Conservation (phyloP, 2,888 invertebrate genomes). For the Phyto melanocephala region DNA sequence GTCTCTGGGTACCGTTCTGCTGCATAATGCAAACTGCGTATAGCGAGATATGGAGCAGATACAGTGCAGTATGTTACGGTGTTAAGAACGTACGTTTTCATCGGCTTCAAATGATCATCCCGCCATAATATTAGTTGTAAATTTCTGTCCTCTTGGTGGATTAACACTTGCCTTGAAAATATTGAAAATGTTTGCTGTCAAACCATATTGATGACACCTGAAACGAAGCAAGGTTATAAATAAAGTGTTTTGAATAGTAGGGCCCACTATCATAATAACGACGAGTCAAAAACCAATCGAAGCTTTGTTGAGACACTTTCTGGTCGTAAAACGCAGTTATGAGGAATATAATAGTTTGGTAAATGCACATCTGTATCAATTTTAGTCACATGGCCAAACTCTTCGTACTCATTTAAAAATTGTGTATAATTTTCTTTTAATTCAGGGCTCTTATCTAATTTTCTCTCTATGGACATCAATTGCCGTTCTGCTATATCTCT, state of each 20-base stretch:
- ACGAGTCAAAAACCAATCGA: slow-evolving; percentile 60
- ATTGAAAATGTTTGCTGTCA: slow-evolving; percentile 41
- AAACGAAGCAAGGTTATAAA: slow-evolving; percentile 44
- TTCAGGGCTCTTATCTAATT: slow-evolving; percentile 30
- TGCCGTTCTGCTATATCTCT: slow-evolving; percentile 45
- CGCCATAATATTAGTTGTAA: slow-evolving; percentile 40
- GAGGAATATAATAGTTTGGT: slow-evolving; percentile 54
- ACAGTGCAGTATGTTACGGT: slow-evolving; percentile 34
- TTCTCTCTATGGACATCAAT: slow-evolving; percentile 55
- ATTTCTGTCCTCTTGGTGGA: slow-evolving; percentile 16
- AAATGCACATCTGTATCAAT: background rate
- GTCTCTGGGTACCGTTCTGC: slow-evolving; percentile 6
- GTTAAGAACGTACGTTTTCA: slow-evolving; percentile 8
- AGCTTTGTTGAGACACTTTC: slow-evolving; percentile 46
- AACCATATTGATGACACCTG: slow-evolving; percentile 39
- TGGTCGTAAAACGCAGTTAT: slow-evolving; percentile 56
- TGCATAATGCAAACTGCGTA: slow-evolving; percentile 31
- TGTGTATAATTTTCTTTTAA: slow-evolving; percentile 35
- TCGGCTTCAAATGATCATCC: background rate
- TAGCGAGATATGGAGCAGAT: background rate
- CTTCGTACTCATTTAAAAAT: slow-evolving; percentile 48
- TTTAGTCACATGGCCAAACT: slow-evolving; percentile 41
- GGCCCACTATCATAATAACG: slow-evolving; percentile 49
- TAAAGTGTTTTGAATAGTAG: slow-evolving; percentile 42
- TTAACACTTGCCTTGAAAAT: slow-evolving; percentile 28